Evolutionary conservation across 35 echinoderm and acorn worm genomes (phyloP), one percentile per base, ranked within the genome.

Genomic region (Hemicentrotus pulcherrimus): DNA sequence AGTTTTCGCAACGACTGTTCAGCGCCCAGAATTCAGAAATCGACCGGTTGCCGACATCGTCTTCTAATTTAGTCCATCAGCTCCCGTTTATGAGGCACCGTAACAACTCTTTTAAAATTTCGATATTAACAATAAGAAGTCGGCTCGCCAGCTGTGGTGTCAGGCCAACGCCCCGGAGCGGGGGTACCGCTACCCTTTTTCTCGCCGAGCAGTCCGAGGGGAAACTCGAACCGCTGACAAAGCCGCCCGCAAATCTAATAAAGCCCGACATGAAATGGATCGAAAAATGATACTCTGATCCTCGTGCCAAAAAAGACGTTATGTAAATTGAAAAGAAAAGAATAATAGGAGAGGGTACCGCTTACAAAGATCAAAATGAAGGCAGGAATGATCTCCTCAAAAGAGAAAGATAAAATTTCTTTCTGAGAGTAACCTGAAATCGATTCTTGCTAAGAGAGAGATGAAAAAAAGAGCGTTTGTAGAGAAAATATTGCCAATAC

Each of bases 161-260:
- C 22, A 78, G 65, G 65, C 65, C 65, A 78, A 28, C 65, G 65
- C 65, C 65, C 65, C 24, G 65, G 65, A 78, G 65, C 65, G 65
- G 65, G 65, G 65, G 65, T 78, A 22, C 28, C 65, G 65, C 88
- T 90, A 13, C 32, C 46, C 32, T 90, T 45, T 90, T 90, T 90
- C 33, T 90, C 31, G 31, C 33, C 88, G 31, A 90, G 24, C 15
- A 32, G 88, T 47, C 33, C 65, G 24, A 30, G 88, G 88, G 46
- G 88, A 90, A 90, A 90, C 46, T 47, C 32, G 14, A 90, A 32
- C 88, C 88, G 31, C 88, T 45, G 88, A 90, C 88, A 90, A 90
- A 90, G 88, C 32, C 46, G 32, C 32, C 88, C 88, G 88, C 88
- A 90, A 90, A 90, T 90, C 88, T 90, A 90, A 90, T 90, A 90